Evolutionary conservation across 1,140 invertebrate genomes (phyloP).

Genomic region (Drosophila tani): DNA sequence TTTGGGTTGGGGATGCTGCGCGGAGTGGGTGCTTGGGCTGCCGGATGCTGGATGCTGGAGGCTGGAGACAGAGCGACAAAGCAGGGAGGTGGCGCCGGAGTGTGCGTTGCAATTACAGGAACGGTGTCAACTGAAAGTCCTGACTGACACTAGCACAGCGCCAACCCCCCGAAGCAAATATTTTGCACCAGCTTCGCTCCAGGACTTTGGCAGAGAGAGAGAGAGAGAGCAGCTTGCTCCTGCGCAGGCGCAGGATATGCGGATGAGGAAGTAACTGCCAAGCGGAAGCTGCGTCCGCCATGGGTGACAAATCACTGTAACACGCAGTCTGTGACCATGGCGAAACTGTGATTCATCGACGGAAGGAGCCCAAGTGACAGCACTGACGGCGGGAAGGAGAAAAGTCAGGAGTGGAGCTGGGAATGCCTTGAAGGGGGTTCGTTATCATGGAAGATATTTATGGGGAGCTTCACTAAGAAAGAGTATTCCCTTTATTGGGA

Average conservation of each 20-base stretch:
- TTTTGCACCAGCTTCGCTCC: slow-evolving; percentile 48
- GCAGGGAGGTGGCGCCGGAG: slow-evolving; percentile 48
- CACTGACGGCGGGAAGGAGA: not conserved
- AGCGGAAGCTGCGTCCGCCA: slow-evolving; percentile 41
- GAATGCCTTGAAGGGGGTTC: not conserved
- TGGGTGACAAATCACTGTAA: slow-evolving; percentile 39
- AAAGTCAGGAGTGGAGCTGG: not conserved
- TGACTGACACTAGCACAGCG: slow-evolving; percentile 73
- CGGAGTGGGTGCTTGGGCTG: slow-evolving; percentile 34
- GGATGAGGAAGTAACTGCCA: slow-evolving; percentile 34
- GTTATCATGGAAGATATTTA: not conserved
- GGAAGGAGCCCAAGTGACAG: slow-evolving; percentile 1
- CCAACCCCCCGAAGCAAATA: slow-evolving; percentile 61
- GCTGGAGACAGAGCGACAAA: slow-evolving; percentile 26
- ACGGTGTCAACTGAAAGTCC: slow-evolving; percentile 76
- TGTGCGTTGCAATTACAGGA: slow-evolving; percentile 74
- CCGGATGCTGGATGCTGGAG: slow-evolving; percentile 12
- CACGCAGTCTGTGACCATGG: slow-evolving; percentile 21
- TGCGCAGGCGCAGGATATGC: slow-evolving; percentile 59
- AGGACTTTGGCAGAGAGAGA: slow-evolving; percentile 5
- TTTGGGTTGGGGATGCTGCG: slow-evolving; percentile 49
- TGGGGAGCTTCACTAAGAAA: not conserved
- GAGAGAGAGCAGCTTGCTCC: not conserved
- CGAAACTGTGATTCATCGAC: slow-evolving; percentile 20
- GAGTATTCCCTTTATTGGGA: not conserved